Evolutionary conservation across 2,113 vertebrate species (phyloP).

Genomic region (Ictidomys tridecemlineatus): DNA sequence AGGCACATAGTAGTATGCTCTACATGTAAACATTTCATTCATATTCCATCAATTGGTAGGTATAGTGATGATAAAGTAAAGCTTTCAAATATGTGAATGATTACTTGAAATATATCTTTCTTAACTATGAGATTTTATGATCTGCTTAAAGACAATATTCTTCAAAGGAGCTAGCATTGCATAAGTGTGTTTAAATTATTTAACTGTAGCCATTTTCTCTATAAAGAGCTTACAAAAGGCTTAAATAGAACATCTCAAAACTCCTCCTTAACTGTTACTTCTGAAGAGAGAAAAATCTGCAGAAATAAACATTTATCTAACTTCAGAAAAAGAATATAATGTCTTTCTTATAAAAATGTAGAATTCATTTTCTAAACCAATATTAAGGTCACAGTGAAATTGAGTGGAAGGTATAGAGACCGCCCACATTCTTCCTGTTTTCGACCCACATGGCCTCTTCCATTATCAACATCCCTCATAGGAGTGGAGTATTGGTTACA

Average conservation of each 20-base stretch:
- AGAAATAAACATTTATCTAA: not conserved
- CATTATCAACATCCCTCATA: not conserved
- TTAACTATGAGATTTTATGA: not conserved
- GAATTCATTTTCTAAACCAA: not conserved
- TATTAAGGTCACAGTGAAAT: not conserved
- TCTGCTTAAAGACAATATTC: not conserved
- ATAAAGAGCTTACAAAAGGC: not conserved
- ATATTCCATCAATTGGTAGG: not conserved
- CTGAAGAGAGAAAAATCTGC: not conserved
- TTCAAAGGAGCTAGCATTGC: not conserved
- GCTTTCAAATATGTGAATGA: not conserved
- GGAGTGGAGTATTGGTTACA: not conserved
- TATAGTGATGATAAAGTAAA: not conserved
- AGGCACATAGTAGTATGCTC: not conserved
- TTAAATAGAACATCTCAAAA: not conserved
- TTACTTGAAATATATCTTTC: not conserved
- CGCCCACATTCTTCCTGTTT: not conserved
- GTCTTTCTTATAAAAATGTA: not conserved
- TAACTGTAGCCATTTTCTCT: not conserved
- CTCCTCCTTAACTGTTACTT: not conserved
- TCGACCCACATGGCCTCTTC: not conserved
- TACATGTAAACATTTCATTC: not conserved
- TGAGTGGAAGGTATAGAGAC: not conserved
- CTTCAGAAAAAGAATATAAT: not conserved
- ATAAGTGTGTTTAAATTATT: slow-evolving; percentile 8